Base-by-base conservation (phyloP, 2,888 invertebrate genomes). In the Amiota mariae region DNA sequence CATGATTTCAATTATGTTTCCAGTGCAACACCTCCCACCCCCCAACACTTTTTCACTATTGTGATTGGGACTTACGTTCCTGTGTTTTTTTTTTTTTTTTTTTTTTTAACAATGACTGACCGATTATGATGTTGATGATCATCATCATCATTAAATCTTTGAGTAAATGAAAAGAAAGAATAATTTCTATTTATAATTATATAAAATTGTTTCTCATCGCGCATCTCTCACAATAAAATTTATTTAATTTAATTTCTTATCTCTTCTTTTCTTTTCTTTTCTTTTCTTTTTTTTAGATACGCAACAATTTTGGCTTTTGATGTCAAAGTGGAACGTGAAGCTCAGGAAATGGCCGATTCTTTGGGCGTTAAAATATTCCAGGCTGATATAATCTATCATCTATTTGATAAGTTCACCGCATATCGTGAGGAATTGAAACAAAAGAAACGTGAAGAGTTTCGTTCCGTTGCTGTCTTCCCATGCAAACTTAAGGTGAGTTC, bases 261-360 rank as follows among this genome's bases (percentile, higher is more conserved):
- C 11, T 51, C 48, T 36, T 59, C 15, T n/a, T 67, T 51, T 72
- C 13, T 72, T 13, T 36, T 46, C 73, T 74, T 76, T n/a, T n/a
- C n/a, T n/a, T 49, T 71, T 70, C 66, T 70, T 76, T 24, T 80
- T 89, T 88, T 10, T 89, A 96, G 96, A 90, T 97, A 95, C 90
- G 99, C 99, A 70, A 97, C 97, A 74, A 99, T 99, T 88, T 92
- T 99, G 82, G 99, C 99, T n/a, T 99, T 99, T 89, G 99, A 99
- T 90, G 99, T 99, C 20, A 98, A 98, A 92, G 94, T 99, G 73
- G 99, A 99, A 89, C 93, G 96, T 75, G 99, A 99, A 88, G 99
- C 99, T 1, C 99, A 99, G 91, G 98, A 98, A 87, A 91, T 99
- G 90, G 99, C 99, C 0, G 99, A 99, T 89, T 93, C 94, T 74